These are phyloP conservation scores for Neoniphon sammara DNA, from an alignment of 2,797 vertebrate genomes.

Conservation along the genomic window DNA sequence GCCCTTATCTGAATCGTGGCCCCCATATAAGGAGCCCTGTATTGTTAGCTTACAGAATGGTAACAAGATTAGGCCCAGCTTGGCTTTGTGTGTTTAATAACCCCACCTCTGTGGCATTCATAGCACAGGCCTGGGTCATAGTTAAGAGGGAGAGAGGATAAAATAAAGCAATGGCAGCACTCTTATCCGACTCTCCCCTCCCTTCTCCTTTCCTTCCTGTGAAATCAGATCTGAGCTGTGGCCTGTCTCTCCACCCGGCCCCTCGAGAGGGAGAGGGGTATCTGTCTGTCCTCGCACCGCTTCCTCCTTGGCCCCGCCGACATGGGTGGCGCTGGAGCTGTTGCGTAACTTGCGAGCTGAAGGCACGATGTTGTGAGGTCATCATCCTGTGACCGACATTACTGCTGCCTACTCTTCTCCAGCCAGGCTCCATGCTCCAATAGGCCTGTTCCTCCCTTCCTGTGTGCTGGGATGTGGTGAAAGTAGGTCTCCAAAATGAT, in stretches of 20 bases:
- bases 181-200: constrained; percentile 78
- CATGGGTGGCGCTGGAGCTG: constrained; percentile 55
- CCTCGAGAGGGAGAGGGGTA: constrained; percentile 61
- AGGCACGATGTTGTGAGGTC: constrained; percentile 72
- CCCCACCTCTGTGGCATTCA: constrained; percentile 77
- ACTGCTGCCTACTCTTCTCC: constrained; percentile 38
- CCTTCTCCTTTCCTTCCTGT: constrained; percentile 85
- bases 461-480: constrained; percentile 64
- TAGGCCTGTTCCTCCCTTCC: constrained; percentile 63
- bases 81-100: constrained; percentile 68
- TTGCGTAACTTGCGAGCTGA: constrained; percentile 70
- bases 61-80: constrained; percentile 72
- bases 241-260: constrained; percentile 75
- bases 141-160: constrained; percentile 63
- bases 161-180: constrained; percentile 71
- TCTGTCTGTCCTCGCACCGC: constrained; percentile 70
- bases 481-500: constrained; percentile 58
- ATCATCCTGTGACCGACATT: constrained; percentile 62
- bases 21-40: constrained; percentile 48
- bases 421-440: constrained; percentile 43
- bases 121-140: constrained; percentile 61
- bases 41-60: constrained; percentile 75
- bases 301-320: constrained; percentile 72
- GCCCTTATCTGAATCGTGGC: constrained; percentile 51
- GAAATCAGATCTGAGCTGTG: constrained; percentile 80